phyloP scores from a whole-genome alignment of 2,797 vertebrate species.

The Cygnus olor region DNA sequence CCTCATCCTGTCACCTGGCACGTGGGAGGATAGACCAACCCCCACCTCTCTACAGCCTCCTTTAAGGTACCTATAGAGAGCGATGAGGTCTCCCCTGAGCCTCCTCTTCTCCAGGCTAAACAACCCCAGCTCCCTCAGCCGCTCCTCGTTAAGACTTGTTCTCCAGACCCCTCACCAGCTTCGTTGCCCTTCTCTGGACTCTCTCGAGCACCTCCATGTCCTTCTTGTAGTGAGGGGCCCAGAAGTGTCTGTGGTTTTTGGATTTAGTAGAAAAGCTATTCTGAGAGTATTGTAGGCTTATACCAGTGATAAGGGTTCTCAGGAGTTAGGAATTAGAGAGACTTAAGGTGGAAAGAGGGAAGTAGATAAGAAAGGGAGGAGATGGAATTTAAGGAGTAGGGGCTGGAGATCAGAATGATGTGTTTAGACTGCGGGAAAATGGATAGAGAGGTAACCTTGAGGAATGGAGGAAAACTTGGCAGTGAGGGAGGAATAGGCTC shows the following conservation, averaged over 20 bases:
- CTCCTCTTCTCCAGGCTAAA: too few relatives aligned
- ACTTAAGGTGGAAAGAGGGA: slow-evolving; percentile 12
- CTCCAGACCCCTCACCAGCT: too few relatives aligned
- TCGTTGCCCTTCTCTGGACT: too few relatives aligned
- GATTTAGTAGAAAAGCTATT: neutral
- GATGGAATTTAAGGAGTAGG: slow-evolving; percentile 1
- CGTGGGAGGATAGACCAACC: too few relatives aligned
- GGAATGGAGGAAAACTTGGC: neutral
- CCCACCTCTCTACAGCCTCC: too few relatives aligned
- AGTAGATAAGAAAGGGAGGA: neutral
- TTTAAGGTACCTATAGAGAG: too few relatives aligned
- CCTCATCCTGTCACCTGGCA: too few relatives aligned
- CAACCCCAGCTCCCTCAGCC: too few relatives aligned
- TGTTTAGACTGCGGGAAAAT: neutral
- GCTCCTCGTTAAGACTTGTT: too few relatives aligned
- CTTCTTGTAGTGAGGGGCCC: too few relatives aligned
- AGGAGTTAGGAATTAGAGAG: neutral
- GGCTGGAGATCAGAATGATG: neutral
- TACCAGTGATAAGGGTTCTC: neutral
- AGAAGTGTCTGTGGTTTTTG: neutral
- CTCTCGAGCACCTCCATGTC: too few relatives aligned
- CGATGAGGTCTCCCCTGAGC: too few relatives aligned
- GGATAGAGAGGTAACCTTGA: neutral
- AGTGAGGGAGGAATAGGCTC: slow-evolving; percentile 2
- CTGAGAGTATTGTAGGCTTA: neutral